Evolutionary conservation across 2,888 invertebrate genomes (phyloP).

Genomic region (Erannis defoliaria): DNA sequence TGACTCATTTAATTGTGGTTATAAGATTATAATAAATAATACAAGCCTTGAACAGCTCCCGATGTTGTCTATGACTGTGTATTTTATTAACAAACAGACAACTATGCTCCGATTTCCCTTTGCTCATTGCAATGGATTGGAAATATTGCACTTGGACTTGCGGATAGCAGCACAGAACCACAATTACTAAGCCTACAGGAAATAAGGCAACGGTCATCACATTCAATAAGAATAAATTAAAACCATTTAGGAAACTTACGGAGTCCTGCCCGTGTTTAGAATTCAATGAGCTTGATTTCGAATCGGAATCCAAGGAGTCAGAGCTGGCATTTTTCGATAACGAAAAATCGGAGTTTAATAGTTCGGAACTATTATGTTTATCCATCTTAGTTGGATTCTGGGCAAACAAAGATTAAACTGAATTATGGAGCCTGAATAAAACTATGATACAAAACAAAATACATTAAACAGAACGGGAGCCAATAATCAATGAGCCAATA

Average conservation of each 20-base stretch:
- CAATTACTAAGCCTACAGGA: constrained; percentile 68
- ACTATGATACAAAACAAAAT: neutral
- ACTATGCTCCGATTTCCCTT: constrained; percentile 68
- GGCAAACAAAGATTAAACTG: neutral
- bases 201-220: constrained; percentile 60
- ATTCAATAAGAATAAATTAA: constrained; percentile 45
- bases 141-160: constrained; percentile 13
- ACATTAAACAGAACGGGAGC: no score
- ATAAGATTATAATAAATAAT: constrained; percentile 24
- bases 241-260: constrained; percentile 87
- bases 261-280: constrained; percentile 94
- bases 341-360: constrained; percentile 88
- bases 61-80: constrained; percentile 68
- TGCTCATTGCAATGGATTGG: constrained; percentile 58
- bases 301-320: constrained; percentile 93
- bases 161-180: constrained; percentile 14
- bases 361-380: constrained; percentile 89
- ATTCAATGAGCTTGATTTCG: constrained; percentile 94
- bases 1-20: no score
- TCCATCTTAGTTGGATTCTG: constrained; percentile 78
- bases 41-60: constrained; percentile 72
- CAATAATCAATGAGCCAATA: constrained; percentile 7
- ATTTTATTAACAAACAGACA: constrained; percentile 78
- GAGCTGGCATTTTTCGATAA: constrained; percentile 92
- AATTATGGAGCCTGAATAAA: neutral